Conservation (phyloP, 1,140 invertebrate genomes). For the Hylyphantes graminicola region DNA sequence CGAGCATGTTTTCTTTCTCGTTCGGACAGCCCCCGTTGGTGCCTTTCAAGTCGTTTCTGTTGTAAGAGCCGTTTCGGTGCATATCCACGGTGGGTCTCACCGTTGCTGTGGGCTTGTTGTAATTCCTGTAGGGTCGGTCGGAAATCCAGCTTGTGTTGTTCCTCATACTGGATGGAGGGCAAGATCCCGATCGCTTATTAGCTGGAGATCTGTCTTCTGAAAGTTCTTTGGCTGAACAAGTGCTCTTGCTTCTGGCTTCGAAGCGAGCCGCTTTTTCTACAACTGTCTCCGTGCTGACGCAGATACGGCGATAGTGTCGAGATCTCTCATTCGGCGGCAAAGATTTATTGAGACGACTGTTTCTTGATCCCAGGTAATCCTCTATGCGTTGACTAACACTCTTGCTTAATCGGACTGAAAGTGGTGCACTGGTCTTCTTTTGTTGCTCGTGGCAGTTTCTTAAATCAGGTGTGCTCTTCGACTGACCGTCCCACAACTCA, state of each 20-base stretch:
- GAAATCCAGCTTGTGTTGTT: background rate
- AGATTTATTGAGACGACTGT: constrained; percentile 5
- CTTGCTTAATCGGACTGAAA: constrained; percentile 43
- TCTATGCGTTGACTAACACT: constrained; percentile 52
- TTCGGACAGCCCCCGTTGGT: background rate
- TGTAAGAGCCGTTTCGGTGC: background rate
- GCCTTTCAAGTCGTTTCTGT: background rate
- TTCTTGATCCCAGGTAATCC: constrained; percentile 39
- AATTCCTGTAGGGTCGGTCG: background rate
- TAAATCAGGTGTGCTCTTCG: constrained; percentile 54
- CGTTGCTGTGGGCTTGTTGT: constrained; percentile 46
- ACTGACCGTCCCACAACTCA: constrained; percentile 6
- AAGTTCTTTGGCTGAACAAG: background rate
- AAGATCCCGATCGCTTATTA: constrained; percentile 32
- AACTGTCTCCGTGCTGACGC: constrained; percentile 47
- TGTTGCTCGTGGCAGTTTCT: constrained; percentile 28
- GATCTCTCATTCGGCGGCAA: constrained; percentile 38
- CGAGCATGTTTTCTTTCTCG: constrained; percentile 12
- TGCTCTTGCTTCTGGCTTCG: constrained; percentile 31
- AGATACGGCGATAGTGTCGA: constrained; percentile 32
- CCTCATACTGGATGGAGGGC: constrained; percentile 30
- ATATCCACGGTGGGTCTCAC: constrained; percentile 31
- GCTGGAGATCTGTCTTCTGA: background rate
- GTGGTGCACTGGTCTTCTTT: background rate
- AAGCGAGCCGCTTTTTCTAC: constrained; percentile 51